Conservation (phyloP, 2,888 invertebrate species). For the Lagria hirta region DNA sequence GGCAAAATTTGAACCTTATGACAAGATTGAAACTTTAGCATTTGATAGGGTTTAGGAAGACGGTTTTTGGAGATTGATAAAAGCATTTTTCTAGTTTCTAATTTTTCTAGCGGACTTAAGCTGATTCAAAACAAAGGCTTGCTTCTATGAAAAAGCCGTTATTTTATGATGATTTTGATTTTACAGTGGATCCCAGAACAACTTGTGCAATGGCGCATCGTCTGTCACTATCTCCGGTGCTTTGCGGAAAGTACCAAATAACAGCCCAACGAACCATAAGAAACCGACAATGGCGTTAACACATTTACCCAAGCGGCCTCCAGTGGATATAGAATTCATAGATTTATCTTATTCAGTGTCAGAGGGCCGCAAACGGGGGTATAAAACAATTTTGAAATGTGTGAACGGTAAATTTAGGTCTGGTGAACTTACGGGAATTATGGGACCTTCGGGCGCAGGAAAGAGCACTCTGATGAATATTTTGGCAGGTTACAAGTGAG, state of each 20-base stretch:
- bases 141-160: too few species aligned
- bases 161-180: too few species aligned
- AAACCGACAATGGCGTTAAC: constrained; percentile 75
- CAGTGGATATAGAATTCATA: constrained; percentile 87
- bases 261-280: constrained; percentile 68
- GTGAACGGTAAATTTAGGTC: constrained; percentile 86
- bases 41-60: too few species aligned
- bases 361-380: constrained; percentile 77
- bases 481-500: constrained; percentile 86
- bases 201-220: constrained; percentile 69
- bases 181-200: constrained; percentile 72
- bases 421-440: constrained; percentile 92
- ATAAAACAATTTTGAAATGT: constrained; percentile 74
- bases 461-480: constrained; percentile 87
- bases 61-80: too few species aligned
- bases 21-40: too few species aligned
- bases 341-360: constrained; percentile 88
- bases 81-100: too few species aligned
- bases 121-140: too few species aligned
- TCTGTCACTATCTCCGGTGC: constrained; percentile 51
- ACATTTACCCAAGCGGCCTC: constrained; percentile 81
- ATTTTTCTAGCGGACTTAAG: too few species aligned
- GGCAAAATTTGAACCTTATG: too few species aligned
- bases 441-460: constrained; percentile 88
- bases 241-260: constrained; percentile 71